Evolutionary conservation across 2,888 invertebrate genomes (phyloP).

Genomic region (Aphrophora alni): DNA sequence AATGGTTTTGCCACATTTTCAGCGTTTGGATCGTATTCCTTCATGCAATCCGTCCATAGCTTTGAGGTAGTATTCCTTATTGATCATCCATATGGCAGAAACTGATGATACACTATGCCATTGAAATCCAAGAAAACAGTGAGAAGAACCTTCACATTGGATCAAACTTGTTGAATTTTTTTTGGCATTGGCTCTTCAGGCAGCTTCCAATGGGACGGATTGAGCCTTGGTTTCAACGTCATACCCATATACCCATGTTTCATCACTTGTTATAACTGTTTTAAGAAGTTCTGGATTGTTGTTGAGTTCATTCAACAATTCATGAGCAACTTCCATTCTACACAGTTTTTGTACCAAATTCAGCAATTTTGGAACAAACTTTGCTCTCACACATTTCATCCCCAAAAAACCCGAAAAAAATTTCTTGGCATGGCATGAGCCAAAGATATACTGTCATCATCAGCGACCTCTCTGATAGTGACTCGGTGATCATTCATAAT

Average conservation of each 20-base stretch:
- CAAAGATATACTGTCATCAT: too few species aligned
- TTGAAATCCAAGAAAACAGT: slow-evolving; percentile 45
- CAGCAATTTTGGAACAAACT: too few species aligned
- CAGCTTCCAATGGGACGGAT: slow-evolving; percentile 49
- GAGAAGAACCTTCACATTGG: slow-evolving; percentile 39
- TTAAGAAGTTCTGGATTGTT: too few species aligned
- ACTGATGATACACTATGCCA: slow-evolving; percentile 44
- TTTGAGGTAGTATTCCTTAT: not conserved
- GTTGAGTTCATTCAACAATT: too few species aligned
- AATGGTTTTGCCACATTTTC: too few species aligned
- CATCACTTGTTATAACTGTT: slow-evolving; percentile 52
- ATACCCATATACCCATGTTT: slow-evolving; percentile 51
- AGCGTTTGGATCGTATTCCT: slow-evolving; percentile 30
- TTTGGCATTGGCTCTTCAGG: slow-evolving; percentile 48
- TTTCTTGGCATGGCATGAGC: too few species aligned
- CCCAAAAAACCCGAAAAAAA: too few species aligned
- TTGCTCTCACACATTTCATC: too few species aligned
- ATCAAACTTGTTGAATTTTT: slow-evolving; percentile 37
- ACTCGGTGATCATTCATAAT: too few species aligned
- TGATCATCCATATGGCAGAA: slow-evolving; percentile 4
- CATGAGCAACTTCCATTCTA: too few species aligned
- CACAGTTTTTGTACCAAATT: too few species aligned
- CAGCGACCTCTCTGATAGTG: too few species aligned
- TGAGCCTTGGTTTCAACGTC: slow-evolving; percentile 49
- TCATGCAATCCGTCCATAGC: slow-evolving; percentile 34